A percentile compares a stretch with the other conserved stretches of the same genome.
phyloP scores from a whole-genome alignment of 2,797 vertebrate species.

The Orestias chungarensis region DNA sequence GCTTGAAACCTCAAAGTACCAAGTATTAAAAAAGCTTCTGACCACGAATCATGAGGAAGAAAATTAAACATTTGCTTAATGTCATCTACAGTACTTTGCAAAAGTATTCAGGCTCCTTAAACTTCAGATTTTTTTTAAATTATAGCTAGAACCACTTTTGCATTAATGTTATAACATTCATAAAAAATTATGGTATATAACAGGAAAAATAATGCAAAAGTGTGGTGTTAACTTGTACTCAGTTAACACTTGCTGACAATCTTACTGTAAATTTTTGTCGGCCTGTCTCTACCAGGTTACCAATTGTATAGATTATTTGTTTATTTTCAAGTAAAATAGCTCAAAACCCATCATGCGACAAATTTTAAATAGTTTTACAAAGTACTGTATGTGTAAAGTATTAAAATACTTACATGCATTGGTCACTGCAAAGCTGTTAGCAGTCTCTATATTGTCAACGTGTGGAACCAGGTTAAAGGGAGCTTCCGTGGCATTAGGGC shows the following conservation, averaged over 20 bases:
- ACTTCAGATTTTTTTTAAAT: neutral
- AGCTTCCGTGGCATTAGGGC: slow-evolving; percentile 96
- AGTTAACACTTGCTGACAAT: neutral
- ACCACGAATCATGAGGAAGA: neutral
- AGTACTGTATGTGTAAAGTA: neutral
- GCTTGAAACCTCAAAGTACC: slow-evolving; percentile 20
- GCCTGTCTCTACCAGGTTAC: neutral
- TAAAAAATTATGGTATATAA: neutral
- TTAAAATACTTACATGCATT: slow-evolving; percentile 93
- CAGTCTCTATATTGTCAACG: slow-evolving; percentile 99
- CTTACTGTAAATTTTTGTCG: neutral
- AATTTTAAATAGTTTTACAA: slow-evolving; percentile 1
- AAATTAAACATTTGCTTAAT: slow-evolving; percentile 1
- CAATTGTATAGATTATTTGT: neutral
- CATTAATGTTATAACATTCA: neutral
- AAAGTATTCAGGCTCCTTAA: neutral
- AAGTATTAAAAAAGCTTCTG: slow-evolving; percentile 7
- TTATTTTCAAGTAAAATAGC: neutral
- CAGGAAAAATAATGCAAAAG: neutral
- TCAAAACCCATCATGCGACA: neutral
- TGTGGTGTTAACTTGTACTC: neutral
- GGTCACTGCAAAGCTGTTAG: slow-evolving; percentile 99
- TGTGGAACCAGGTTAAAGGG: slow-evolving; percentile 99
- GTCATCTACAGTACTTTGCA: neutral
- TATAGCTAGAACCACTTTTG: neutral